A percentile compares a stretch with the other conserved stretches of the same genome.
Conservation (phyloP, 2,888 invertebrate genomes). For the Eupithecia tripunctaria region DNA sequence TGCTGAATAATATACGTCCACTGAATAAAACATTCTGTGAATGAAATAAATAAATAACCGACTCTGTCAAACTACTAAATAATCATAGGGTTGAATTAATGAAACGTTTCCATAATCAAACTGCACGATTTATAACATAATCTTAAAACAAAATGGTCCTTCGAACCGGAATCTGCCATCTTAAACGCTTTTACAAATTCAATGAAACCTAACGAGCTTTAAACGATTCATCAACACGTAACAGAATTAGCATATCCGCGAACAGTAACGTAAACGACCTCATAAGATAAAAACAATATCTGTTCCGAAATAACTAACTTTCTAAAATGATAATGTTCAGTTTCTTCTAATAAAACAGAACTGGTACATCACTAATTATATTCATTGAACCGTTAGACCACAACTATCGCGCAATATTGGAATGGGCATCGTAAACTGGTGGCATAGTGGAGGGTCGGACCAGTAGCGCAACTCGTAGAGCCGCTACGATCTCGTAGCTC, state of each 20-base stretch:
- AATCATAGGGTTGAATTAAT: not conserved
- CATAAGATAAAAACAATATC: slow-evolving; percentile 47
- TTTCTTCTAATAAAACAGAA: slow-evolving; percentile 51
- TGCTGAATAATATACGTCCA: slow-evolving; percentile 16
- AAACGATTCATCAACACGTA: slow-evolving; percentile 20
- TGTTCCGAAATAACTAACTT: slow-evolving; percentile 46
- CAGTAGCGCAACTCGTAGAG: slow-evolving; percentile 18
- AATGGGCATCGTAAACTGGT: slow-evolving; percentile 44
- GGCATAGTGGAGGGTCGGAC: slow-evolving; percentile 13
- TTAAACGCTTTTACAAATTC: slow-evolving; percentile 2
- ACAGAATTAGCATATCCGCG: slow-evolving; percentile 28
- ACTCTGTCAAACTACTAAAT: not conserved
- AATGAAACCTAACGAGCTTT: slow-evolving; percentile 8
- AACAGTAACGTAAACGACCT: slow-evolving; percentile 36
- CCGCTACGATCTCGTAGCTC: not conserved
- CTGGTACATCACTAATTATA: slow-evolving; percentile 61
- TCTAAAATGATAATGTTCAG: slow-evolving; percentile 49
- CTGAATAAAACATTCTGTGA: slow-evolving; percentile 27
- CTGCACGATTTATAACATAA: not conserved
- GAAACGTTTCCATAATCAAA: not conserved
- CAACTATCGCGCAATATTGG: slow-evolving; percentile 51
- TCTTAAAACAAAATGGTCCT: slow-evolving; percentile 16
- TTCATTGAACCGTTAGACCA: slow-evolving; percentile 53
- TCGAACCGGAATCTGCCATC: slow-evolving; percentile 15
- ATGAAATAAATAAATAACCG: slow-evolving; percentile 6